phyloP scores from a whole-genome alignment of 2,113 vertebrate species.

The Ictidomys tridecemlineatus region DNA sequence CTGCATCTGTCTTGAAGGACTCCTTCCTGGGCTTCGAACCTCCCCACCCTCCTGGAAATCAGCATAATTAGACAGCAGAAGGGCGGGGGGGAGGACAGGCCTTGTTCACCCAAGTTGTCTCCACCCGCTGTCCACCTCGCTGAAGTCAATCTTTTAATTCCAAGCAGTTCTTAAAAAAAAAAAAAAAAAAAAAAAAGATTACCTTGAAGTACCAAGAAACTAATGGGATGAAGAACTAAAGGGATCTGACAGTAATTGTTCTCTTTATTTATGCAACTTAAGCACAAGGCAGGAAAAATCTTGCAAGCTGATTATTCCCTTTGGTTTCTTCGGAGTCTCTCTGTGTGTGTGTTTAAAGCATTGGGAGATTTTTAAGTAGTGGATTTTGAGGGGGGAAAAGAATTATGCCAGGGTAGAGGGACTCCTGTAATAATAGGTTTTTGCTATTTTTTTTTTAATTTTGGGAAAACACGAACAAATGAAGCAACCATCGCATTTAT shows the following conservation, averaged over 20 bases:
- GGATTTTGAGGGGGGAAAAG: background rate
- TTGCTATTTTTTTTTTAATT: background rate
- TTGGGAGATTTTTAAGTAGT: background rate
- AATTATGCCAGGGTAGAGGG: background rate
- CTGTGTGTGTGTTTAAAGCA: background rate
- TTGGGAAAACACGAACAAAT: background rate
- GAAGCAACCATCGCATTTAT: background rate
- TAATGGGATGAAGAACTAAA: background rate
- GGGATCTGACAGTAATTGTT: constrained; percentile 23
- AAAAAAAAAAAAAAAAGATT: background rate
- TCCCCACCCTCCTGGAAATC: background rate
- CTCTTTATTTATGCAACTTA: constrained; percentile 42
- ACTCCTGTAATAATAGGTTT: background rate
- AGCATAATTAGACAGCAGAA: background rate
- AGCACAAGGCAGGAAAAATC: background rate
- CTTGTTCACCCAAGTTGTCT: background rate
- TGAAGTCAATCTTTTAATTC: background rate
- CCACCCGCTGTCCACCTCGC: background rate
- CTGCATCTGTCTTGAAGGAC: background rate
- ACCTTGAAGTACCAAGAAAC: background rate
- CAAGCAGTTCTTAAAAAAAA: background rate
- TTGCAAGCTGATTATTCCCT: constrained; percentile 41
- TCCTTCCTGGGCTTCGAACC: background rate
- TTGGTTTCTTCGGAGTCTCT: constrained; percentile 12
- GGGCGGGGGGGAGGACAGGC: rapidly evolving